Evolutionary conservation across 2,113 vertebrate species (phyloP), one percentile per base, ranked within the genome.

Genomic region (Oriolus oriolus): DNA sequence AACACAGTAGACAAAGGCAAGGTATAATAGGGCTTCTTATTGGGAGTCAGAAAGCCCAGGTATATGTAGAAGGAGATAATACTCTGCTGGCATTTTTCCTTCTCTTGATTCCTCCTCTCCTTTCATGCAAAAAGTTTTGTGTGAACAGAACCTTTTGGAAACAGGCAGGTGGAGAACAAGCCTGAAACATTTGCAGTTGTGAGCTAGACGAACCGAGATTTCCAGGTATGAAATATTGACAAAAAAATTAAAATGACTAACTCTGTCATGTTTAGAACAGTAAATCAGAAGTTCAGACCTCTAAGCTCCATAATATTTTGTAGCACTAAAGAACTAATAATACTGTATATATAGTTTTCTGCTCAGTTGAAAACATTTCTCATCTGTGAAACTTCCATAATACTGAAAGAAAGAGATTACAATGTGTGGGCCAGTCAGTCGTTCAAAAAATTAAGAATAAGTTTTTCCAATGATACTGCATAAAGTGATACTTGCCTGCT

Each of bases 1-100:
- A 96, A 73, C 50, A 80, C 77, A n/a, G 39, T 7, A 95, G 80
- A 96, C 61, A 95, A 97, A 96, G 95, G 71, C 42, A 87, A 94
- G 13, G 16, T 91, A 76, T 91, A 94, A 91, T 91, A 42, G 31
- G 50, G 9, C 82, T 82, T 52, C 85, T 88, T 93, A 81, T 16
- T 93, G 84, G 35, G 74, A 97, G 75, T 92, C 85, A 83, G 73
- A 44, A 90, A 88, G 52, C 73, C 83, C 69, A 93, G 87, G 81
- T 79, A 44, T 47, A 90, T 50, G 44, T 50, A 86, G 68, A 94
- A 96, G 85, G 60, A 96, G 50, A 90, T 69, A 82, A 90, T 93
- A 89, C 82, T 93, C 75, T 93, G 16, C 73, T 96, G 88, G 77
- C 63, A 85, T 96, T 89, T 95, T 77, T 26, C 11, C 31, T 96